Conservation (phyloP, 2,113 vertebrate species). For the Phycodurus eques region DNA sequence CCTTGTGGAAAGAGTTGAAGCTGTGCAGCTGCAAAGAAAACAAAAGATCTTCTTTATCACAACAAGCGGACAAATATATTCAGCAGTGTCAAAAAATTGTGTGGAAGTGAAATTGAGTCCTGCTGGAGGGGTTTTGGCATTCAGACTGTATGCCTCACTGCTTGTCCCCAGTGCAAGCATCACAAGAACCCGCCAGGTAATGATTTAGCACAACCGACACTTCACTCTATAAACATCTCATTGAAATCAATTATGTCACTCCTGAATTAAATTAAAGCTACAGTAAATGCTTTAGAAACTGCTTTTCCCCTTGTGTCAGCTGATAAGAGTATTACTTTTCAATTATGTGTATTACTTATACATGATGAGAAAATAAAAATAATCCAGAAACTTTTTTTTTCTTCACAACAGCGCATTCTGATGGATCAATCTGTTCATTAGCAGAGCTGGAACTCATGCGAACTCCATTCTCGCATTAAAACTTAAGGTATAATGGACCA, state of each 20-base stretch:
- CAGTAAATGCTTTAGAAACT: slow-evolving; percentile 71
- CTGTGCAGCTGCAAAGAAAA: too few species aligned
- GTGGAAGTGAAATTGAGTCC: slow-evolving; percentile 14
- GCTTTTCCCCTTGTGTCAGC: slow-evolving; percentile 68
- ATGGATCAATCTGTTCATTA: too few species aligned
- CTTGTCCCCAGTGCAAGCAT: slow-evolving; percentile 44
- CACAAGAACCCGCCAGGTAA: slow-evolving; percentile 64
- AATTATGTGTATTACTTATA: neutral
- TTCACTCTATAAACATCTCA: slow-evolving; percentile 77
- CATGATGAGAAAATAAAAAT: neutral
- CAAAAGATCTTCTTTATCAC: slow-evolving; percentile 34
- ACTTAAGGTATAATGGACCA: too few species aligned
- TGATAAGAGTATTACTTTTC: slow-evolving; percentile 73
- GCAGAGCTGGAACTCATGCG: too few species aligned
- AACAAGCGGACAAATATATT: slow-evolving; percentile 29
- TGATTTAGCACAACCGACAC: slow-evolving; percentile 72
- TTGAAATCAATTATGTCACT: slow-evolving; percentile 81
- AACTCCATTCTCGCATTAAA: too few species aligned
- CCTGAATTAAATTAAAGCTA: slow-evolving; percentile 84
- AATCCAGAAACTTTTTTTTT: too few species aligned
- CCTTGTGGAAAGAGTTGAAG: too few species aligned
- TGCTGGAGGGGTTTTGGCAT: slow-evolving; percentile 54
- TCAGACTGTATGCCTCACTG: slow-evolving; percentile 34
- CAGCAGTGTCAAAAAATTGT: slow-evolving; percentile 5
- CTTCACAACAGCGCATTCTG: too few species aligned